A percentile compares a stretch with the other conserved stretches of the same genome.
Conservation (phyloP, 2,888 invertebrate genomes). For the Thelaira solivaga region DNA sequence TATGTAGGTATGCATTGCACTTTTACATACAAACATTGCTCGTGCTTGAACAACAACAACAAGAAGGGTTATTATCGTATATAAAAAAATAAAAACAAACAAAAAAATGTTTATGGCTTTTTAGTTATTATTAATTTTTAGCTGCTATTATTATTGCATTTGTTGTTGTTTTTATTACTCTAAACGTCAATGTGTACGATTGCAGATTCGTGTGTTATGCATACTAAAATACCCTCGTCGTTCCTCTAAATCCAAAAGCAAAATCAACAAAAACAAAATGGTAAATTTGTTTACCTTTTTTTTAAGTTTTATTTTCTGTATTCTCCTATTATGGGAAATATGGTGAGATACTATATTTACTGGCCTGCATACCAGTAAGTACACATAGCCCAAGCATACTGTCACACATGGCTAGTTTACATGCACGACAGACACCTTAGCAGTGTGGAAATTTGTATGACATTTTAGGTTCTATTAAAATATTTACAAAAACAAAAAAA, state of each 20-base stretch:
- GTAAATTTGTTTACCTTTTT: not conserved
- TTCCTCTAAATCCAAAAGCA: not conserved
- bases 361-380: too few relatives aligned
- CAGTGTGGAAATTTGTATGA: not conserved
- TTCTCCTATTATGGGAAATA: not conserved
- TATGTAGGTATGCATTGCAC: too few relatives aligned
- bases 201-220: not conserved
- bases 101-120: conserved; percentile 33
- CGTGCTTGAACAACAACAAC: conserved; percentile 10
- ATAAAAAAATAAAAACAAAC: too few relatives aligned
- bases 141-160: not conserved
- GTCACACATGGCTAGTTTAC: not conserved
- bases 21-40: conserved; percentile 12
- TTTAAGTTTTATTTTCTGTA: not conserved
- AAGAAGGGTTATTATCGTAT: conserved; percentile 40
- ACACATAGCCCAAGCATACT: too few relatives aligned
- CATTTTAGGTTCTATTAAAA: not conserved
- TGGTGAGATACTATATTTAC: not conserved
- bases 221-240: not conserved
- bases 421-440: not conserved
- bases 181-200: not conserved
- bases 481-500: too few relatives aligned
- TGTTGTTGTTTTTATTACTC: conserved; percentile 5
- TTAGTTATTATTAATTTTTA: not conserved
- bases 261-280: not conserved